phyloP scores from a whole-genome alignment of 2,888 invertebrate species.

The Oscheius sp. region DNA sequence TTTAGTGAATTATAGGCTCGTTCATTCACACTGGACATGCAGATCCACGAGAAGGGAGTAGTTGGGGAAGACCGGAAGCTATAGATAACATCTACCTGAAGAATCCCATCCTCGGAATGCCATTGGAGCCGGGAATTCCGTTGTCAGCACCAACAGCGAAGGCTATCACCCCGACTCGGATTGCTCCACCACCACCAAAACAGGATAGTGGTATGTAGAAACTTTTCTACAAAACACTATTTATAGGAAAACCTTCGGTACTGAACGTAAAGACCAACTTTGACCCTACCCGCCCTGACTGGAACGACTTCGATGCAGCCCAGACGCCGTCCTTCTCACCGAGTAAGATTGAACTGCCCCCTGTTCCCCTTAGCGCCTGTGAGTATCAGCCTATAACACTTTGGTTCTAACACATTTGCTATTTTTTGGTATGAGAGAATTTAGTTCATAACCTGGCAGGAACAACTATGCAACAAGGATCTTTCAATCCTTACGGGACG shows the following conservation, averaged over 20 bases:
- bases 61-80: slow-evolving; percentile 86
- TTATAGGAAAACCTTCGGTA: slow-evolving; percentile 19
- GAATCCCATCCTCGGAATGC: slow-evolving; percentile 63
- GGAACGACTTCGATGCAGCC: slow-evolving; percentile 41
- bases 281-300: slow-evolving; percentile 32
- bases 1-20: slow-evolving; percentile 75
- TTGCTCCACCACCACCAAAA: slow-evolving; percentile 33
- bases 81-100: slow-evolving; percentile 78
- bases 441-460: not conserved
- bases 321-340: slow-evolving; percentile 41
- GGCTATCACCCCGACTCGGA: slow-evolving; percentile 2
- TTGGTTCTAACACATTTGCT: not conserved
- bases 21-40: slow-evolving; percentile 83
- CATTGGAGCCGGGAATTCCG: slow-evolving; percentile 15
- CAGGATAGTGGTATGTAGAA: not conserved
- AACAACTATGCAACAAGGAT: too few species aligned
- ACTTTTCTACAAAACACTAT: slow-evolving; percentile 1
- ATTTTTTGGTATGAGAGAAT: too few species aligned
- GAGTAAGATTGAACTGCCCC: slow-evolving; percentile 41
- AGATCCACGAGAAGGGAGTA: slow-evolving; percentile 74
- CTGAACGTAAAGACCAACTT: slow-evolving; percentile 26
- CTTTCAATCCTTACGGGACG: not conserved
- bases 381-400: not conserved
- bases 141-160: not conserved
- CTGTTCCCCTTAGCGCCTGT: slow-evolving; percentile 13